A percentile compares a stretch with the other conserved stretches of the same genome.
Evolutionary conservation across 2,113 vertebrate species (phyloP).

Genomic region (Hystrix cristata): DNA sequence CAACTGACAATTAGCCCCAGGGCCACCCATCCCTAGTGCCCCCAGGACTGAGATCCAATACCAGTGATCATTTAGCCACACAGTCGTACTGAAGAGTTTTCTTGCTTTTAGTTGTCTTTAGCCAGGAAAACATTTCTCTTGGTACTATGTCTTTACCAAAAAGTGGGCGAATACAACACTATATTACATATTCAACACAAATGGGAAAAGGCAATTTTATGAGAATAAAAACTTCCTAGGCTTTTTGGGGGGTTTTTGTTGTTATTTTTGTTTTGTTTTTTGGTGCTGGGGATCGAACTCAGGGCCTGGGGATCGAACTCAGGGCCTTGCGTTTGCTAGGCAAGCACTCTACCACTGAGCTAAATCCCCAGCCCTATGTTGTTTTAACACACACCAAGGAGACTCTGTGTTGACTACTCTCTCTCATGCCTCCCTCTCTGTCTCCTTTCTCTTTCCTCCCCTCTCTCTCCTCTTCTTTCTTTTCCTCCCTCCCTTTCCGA

Average conservation of each 20-base stretch:
- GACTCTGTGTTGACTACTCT: background rate
- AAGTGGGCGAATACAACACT: background rate
- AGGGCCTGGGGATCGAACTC: no score
- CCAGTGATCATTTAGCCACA: background rate
- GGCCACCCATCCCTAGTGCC: background rate
- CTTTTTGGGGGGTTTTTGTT: no score
- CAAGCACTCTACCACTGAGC: no score
- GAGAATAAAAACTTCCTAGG: background rate
- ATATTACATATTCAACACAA: background rate
- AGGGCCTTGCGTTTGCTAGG: no score
- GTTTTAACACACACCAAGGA: conserved; percentile 15
- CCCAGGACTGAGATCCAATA: background rate
- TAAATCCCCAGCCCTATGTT: background rate
- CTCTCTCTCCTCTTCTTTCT: background rate
- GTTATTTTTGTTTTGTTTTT: no score
- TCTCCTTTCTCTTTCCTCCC: background rate
- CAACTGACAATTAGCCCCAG: background rate
- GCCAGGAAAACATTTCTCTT: conserved; percentile 2
- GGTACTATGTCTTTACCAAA: conserved; percentile 15
- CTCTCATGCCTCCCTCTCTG: background rate
- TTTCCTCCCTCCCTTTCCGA: no score
- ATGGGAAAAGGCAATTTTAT: background rate
- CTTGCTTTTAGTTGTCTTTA: conserved; percentile 14
- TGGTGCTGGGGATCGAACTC: no score
- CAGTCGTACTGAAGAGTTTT: background rate